Conservation (phyloP, 2,888 invertebrate species). For the Drosophila pullipes region DNA sequence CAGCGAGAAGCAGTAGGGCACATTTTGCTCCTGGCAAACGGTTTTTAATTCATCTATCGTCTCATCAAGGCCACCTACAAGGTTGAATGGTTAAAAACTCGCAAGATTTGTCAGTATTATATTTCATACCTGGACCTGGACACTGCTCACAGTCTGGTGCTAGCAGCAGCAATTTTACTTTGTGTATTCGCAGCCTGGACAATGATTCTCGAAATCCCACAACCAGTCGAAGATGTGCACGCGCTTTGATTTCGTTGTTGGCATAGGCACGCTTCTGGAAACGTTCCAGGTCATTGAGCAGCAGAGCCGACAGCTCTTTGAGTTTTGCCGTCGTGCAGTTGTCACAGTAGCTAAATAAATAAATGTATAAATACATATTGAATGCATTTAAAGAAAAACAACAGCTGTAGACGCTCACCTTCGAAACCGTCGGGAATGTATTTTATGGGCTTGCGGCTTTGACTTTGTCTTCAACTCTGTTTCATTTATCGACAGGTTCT, state of each 20-base stretch:
- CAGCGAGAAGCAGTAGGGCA: slow-evolving; percentile 88
- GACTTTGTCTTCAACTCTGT: not conserved
- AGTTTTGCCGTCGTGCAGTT: slow-evolving; percentile 87
- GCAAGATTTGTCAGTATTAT: not conserved
- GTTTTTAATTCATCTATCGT: slow-evolving; percentile 86
- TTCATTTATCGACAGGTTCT: slow-evolving; percentile 5
- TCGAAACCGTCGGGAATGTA: slow-evolving; percentile 81
- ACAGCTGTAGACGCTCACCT: slow-evolving; percentile 57
- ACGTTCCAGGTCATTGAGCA: slow-evolving; percentile 87
- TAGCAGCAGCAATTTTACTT: slow-evolving; percentile 88
- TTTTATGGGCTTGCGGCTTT: not conserved
- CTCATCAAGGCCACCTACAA: slow-evolving; percentile 87
- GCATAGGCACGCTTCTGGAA: slow-evolving; percentile 88
- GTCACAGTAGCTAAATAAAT: slow-evolving; percentile 86
- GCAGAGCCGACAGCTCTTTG: slow-evolving; percentile 85
- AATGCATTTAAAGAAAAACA: not conserved
- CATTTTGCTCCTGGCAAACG: slow-evolving; percentile 86
- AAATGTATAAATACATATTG: not conserved
- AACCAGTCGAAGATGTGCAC: slow-evolving; percentile 87
- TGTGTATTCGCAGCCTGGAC: slow-evolving; percentile 87
- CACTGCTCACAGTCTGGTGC: slow-evolving; percentile 88
- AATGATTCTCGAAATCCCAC: slow-evolving; percentile 88
- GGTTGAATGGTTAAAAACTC: not conserved
- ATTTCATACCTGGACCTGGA: slow-evolving; percentile 63
- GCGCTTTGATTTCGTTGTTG: slow-evolving; percentile 87